Evolutionary conservation across 1,140 invertebrate genomes (phyloP).

Genomic region (Fopius arisanus): DNA sequence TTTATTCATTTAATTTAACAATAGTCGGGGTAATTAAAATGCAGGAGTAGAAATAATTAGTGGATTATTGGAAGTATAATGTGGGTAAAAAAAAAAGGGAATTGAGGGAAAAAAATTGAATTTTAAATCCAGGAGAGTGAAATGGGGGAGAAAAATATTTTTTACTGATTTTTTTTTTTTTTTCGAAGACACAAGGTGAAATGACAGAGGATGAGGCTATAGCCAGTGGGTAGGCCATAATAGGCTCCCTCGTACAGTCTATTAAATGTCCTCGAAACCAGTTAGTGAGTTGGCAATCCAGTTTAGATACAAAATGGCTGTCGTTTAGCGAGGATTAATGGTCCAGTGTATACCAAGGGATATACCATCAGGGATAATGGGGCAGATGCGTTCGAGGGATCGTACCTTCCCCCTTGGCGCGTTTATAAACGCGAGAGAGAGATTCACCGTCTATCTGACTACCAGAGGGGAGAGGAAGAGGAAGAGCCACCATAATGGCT

Average conservation of each 20-base stretch:
- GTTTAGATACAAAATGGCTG: constrained; percentile 67
- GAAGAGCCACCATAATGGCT: constrained; percentile 18
- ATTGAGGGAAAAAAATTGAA: neutral
- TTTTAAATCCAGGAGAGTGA: too few relatives aligned
- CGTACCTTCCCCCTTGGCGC: constrained; percentile 33
- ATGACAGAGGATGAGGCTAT: neutral
- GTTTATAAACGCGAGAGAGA: constrained; percentile 27
- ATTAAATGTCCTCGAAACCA: constrained; percentile 64
- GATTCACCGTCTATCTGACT: neutral
- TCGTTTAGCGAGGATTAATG: constrained; percentile 66
- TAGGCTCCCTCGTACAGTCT: constrained; percentile 57
- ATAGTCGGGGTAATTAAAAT: too few relatives aligned
- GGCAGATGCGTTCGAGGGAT: constrained; percentile 60
- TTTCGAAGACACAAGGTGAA: neutral
- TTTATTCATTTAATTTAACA: too few relatives aligned
- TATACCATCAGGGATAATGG: constrained; percentile 57
- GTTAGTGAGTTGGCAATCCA: constrained; percentile 66
- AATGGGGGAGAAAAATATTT: neutral
- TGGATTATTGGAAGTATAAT: too few relatives aligned
- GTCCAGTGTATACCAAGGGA: constrained; percentile 41
- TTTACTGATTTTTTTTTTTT: neutral
- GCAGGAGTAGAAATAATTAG: too few relatives aligned
- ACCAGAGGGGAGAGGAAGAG: neutral
- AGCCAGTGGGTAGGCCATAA: constrained; percentile 49
- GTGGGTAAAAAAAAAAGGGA: too few relatives aligned